These are phyloP conservation scores for Lysandra coridon DNA, from an alignment of 2,888 invertebrate species.

Conservation along the genomic window DNA sequence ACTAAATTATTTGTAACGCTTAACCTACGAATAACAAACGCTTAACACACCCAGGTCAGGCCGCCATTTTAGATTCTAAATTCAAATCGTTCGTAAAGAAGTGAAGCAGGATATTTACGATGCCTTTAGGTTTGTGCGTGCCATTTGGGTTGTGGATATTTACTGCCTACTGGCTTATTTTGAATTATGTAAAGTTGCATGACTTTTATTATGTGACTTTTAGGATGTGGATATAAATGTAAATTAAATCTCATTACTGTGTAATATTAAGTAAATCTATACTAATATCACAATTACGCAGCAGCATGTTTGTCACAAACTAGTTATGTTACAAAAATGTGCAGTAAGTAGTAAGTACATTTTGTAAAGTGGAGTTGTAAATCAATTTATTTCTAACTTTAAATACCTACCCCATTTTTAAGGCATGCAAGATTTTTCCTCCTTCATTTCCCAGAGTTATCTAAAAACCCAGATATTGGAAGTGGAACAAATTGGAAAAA, in stretches of 20 bases:
- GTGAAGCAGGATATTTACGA: neutral
- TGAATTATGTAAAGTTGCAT: neutral
- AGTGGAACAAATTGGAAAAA: constrained; percentile 19
- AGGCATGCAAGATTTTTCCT: neutral
- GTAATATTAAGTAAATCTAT: no score
- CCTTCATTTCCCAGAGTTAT: neutral
- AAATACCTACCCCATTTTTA: neutral
- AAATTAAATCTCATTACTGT: no score
- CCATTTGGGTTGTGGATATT: neutral
- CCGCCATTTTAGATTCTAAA: neutral
- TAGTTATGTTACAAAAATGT: no score
- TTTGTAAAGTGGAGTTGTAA: no score
- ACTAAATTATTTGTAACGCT: constrained; percentile 15
- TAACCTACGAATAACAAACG: neutral
- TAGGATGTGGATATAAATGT: no score
- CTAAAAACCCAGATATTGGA: neutral
- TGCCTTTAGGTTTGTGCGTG: neutral
- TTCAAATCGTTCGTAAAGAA: neutral
- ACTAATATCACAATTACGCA: no score
- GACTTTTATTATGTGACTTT: no score
- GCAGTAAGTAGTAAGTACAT: neutral
- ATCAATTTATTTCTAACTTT: neutral
- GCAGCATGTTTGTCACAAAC: no score
- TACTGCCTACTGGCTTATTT: neutral
- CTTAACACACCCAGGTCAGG: neutral